Percentiles rank a stretch among this genome's conserved stretches.
Evolutionary conservation across 2,113 vertebrate species (phyloP).

Genomic region (Sialia sialis): DNA sequence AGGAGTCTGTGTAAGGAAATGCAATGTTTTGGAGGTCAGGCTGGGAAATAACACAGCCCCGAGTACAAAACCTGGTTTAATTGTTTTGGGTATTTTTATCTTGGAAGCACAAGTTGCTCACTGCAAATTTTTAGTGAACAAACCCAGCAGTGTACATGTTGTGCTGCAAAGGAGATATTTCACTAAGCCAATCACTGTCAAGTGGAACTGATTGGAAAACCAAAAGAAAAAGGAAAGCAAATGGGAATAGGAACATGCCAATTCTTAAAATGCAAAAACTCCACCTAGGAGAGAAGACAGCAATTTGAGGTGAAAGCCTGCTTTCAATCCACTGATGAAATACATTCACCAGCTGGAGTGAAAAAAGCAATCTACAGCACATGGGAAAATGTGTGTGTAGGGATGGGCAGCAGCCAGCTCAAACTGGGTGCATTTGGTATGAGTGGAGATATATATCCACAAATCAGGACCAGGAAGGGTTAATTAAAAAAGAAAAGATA

Average conservation of each 20-base stretch:
- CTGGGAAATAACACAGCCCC: not conserved
- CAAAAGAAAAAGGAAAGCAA: not conserved
- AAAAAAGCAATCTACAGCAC: not conserved
- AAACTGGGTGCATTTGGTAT: not conserved
- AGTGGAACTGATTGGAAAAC: not conserved
- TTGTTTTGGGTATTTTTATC: not conserved
- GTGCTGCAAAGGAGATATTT: not conserved
- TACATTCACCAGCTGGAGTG: not conserved
- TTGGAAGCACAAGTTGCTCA: not conserved
- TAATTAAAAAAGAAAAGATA: not conserved
- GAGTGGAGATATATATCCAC: rapidly evolving
- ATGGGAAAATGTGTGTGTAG: not conserved
- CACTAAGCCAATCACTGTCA: not conserved
- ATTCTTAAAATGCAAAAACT: not conserved
- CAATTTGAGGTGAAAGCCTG: not conserved
- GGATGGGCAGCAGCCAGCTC: not conserved
- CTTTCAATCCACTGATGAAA: not conserved
- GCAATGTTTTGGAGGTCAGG: not conserved
- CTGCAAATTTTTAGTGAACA: not conserved
- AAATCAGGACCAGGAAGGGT: not conserved
- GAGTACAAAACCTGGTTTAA: not conserved
- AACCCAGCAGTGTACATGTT: not conserved
- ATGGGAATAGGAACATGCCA: not conserved
- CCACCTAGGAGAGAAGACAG: not conserved
- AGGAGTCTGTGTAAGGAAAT: not conserved